phyloP scores from a whole-genome alignment of 2,113 vertebrate genomes.

The Pedionomus torquatus region DNA sequence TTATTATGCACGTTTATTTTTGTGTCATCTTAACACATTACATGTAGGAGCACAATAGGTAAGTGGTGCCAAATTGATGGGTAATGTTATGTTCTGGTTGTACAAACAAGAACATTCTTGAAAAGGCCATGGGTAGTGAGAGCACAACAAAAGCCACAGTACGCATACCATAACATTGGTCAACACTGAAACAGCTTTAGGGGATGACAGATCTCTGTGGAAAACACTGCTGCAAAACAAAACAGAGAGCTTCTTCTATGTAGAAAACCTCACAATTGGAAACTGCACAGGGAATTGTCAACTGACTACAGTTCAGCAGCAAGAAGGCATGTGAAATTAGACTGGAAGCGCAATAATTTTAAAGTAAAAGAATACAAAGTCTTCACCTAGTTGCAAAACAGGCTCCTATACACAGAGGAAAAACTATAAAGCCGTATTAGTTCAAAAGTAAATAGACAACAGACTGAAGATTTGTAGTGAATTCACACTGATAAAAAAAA shows the following conservation, averaged over 20 bases:
- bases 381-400: neutral
- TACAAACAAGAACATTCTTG: neutral
- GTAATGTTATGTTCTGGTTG: neutral
- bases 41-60: neutral
- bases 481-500: neutral
- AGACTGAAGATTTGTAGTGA: neutral
- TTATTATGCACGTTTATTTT: neutral
- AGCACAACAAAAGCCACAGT: neutral
- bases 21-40: neutral
- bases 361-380: neutral
- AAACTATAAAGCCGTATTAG: neutral
- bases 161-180: neutral
- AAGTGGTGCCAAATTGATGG: neutral
- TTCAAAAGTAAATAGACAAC: neutral
- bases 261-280: neutral
- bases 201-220: neutral
- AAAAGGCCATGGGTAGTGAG: neutral
- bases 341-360: neutral
- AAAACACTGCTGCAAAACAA: neutral
- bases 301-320: neutral
- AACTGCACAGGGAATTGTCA: neutral
- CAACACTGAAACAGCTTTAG: neutral
- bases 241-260: neutral
- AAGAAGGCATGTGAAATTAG: neutral
- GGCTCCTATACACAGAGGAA: neutral